Evolutionary conservation across 1,140 invertebrate species (phyloP), one percentile per base, ranked within the genome.

Genomic region (Orchestia grillus): DNA sequence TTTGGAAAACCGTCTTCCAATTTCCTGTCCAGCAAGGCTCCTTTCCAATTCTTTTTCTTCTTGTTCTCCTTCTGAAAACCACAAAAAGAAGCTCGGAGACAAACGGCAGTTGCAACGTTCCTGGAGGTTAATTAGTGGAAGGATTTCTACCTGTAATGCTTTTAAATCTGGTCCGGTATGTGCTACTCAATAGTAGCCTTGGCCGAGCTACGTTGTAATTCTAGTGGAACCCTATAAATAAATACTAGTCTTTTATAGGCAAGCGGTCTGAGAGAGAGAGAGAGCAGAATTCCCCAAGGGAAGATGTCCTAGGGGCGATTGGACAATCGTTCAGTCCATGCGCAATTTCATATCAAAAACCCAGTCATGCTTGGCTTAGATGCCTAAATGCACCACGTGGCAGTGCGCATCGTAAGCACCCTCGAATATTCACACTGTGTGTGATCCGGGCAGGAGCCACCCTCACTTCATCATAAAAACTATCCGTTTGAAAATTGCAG

Each of bases 81-180:
- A 91, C 88, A 91, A 91, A 91, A 91, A 91, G 88, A 91, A 91
- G 28, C 88, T 44, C 88, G 88, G 88, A 91, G 88, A 91, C 88
- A 91, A 91, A 91, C 88, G 88, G 88, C 41, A 91, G 88, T 44
- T 91, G 88, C 88, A 43, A 44, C 88, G 88, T 91, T 91, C 88
- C 88, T 91, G 19, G 11, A 43, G 88, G 41, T 91, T 91, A 91
- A 91, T 91, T 91, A 91, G 41, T 91, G 88, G 88, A 91, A 91
- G 44, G 62, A 77, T 77, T 77, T 77, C 62, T 77, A 77, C 62
- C 62, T 77, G 62, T 77, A 77, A 77, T 77, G 62, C 62, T 77
- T 77, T 77, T 77, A 77, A 77, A 77, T 77, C 62, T 77, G 62
- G 62, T 28, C 62, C 11, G 62, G 62, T 77, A 77, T 77, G 62